Conservation (phyloP, 2,797 vertebrate species). For the Balearica regulorum region DNA sequence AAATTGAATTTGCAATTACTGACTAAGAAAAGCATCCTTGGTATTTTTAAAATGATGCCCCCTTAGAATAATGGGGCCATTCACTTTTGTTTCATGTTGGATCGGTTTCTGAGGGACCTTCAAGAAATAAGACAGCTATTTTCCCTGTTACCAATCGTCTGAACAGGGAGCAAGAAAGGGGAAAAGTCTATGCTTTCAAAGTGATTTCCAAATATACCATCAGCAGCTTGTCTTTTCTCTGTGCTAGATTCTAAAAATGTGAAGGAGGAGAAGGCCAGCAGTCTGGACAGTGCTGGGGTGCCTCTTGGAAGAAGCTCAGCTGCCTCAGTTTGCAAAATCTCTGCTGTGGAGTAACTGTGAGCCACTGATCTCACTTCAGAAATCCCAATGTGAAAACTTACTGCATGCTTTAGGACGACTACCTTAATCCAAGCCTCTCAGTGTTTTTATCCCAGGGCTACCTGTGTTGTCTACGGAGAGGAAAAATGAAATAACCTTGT, state of each 20-base stretch:
- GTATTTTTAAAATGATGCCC: conserved; percentile 41
- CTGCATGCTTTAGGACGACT: neutral
- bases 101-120: conserved; percentile 14
- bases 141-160: neutral
- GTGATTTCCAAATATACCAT: conserved; percentile 3
- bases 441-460: neutral
- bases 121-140: conserved; percentile 10
- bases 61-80: conserved; percentile 13
- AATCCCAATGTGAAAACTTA: neutral
- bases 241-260: neutral
- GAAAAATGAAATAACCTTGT: neutral
- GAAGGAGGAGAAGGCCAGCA: neutral
- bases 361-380: neutral
- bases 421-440: neutral
- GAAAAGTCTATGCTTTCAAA: neutral
- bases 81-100: conserved; percentile 34
- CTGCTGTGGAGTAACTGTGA: neutral
- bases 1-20: conserved; percentile 55
- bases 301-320: neutral
- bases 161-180: neutral
- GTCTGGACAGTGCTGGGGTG: neutral
- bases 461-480: neutral
- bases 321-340: neutral
- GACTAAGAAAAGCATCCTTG: conserved; percentile 38
- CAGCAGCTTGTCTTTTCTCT: neutral